phyloP scores from a whole-genome alignment of 1,140 invertebrate genomes.

The Drosophila setifemur region DNA sequence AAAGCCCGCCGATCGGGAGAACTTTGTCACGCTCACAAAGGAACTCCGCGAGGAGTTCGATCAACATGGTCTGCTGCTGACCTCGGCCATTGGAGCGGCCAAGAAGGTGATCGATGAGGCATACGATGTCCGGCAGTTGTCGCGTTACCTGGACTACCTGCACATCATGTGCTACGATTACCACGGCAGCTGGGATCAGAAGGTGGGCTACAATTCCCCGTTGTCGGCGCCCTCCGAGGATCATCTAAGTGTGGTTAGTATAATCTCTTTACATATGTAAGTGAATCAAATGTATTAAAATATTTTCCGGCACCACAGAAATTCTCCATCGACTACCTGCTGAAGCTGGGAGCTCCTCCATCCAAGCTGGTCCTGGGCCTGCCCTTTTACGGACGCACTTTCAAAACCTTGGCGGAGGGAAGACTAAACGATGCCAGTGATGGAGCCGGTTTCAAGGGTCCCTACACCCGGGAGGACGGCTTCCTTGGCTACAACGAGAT shows the following conservation, averaged over 20 bases:
- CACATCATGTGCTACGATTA: conserved; percentile 96
- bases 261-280: no score
- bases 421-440: conserved; percentile 83
- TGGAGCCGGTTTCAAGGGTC: conserved; percentile 87
- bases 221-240: conserved; percentile 83
- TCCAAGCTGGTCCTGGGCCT: conserved; percentile 92
- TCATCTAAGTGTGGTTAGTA: conserved; percentile 86
- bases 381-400: conserved; percentile 92
- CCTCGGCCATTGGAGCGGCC: conserved; percentile 89
- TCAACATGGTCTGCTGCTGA: conserved; percentile 86
- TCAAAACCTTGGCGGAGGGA: conserved; percentile 83
- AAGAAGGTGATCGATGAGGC: conserved; percentile 87
- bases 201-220: conserved; percentile 89
- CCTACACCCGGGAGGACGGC: conserved; percentile 90
- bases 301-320: conserved; percentile 84
- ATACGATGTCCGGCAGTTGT: conserved; percentile 90
- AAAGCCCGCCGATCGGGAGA: conserved; percentile 87
- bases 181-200: conserved; percentile 91
- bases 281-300: no score
- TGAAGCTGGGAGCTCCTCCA: conserved; percentile 87
- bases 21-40: conserved; percentile 89
- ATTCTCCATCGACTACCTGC: conserved; percentile 89
- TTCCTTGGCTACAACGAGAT: conserved; percentile 94
- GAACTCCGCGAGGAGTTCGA: conserved; percentile 86
- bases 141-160: conserved; percentile 90